Percentiles rank a stretch among this genome's conserved stretches.
Evolutionary conservation across 1,140 invertebrate genomes (phyloP).

Genomic region (Zaprionus nigranus): DNA sequence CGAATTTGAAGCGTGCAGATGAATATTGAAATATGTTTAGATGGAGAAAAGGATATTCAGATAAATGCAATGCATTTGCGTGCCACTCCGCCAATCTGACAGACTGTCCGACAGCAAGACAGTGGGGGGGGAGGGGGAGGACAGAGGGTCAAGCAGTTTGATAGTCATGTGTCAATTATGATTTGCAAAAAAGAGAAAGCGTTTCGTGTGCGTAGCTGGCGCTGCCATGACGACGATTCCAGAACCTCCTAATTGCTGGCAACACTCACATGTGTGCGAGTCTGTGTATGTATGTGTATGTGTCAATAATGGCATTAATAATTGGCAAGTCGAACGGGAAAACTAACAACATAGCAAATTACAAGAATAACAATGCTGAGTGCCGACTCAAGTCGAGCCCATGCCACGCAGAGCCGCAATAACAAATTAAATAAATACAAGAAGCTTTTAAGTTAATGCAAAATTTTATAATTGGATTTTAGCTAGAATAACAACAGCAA

Average conservation of each 20-base stretch:
- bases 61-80: conserved; percentile 16
- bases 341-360: conserved; percentile 20
- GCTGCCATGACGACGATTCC: conserved; percentile 6
- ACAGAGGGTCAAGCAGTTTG: neutral
- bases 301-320: conserved; percentile 37
- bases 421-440: conserved; percentile 83
- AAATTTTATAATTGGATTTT: conserved; percentile 80
- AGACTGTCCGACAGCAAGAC: neutral
- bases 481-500: conserved; percentile 34
- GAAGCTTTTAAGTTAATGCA: conserved; percentile 80
- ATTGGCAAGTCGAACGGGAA: conserved; percentile 32
- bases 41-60: conserved; percentile 7
- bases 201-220: neutral
- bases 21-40: conserved; percentile 27
- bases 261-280: conserved; percentile 37
- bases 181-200: conserved; percentile 15
- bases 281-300: conserved; percentile 2
- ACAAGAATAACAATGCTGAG: conserved; percentile 25
- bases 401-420: conserved; percentile 53
- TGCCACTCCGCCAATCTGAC: neutral
- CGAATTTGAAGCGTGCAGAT: neutral
- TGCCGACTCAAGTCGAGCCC: neutral
- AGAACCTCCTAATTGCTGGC: conserved; percentile 58
- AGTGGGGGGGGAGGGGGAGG: neutral
- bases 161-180: conserved; percentile 18